Conservation (phyloP, 2,113 vertebrate genomes). For the Corythaixoides concolor region DNA sequence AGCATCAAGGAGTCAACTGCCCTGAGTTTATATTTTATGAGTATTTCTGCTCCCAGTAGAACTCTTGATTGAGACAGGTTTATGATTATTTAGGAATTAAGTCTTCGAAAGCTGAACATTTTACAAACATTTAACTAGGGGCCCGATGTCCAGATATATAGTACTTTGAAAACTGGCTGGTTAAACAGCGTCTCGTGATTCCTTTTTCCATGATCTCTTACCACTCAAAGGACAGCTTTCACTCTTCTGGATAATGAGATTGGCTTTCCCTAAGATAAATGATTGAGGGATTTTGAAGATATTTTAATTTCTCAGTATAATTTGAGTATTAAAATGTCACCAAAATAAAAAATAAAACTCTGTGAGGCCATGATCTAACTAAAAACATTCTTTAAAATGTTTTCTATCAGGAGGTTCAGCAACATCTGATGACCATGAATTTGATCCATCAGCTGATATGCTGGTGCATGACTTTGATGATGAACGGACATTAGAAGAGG, state of each 20-base stretch:
- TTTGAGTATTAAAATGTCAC: not conserved
- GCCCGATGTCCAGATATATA: accelerated
- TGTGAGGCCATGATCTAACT: conserved; percentile 13
- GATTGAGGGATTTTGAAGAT: not conserved
- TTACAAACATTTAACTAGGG: not conserved
- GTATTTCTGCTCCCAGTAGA: not conserved
- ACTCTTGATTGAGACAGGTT: not conserved
- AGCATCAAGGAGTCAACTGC: not conserved
- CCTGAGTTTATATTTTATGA: not conserved
- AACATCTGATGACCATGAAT: conserved; percentile 93
- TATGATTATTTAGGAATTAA: not conserved
- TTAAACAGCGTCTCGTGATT: not conserved
- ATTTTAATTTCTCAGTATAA: not conserved
- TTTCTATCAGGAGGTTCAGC: conserved; percentile 84
- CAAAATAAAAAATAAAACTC: not conserved
- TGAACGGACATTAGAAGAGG: conserved; percentile 95
- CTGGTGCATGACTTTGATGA: conserved; percentile 98
- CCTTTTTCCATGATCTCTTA: not conserved
- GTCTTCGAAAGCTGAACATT: not conserved
- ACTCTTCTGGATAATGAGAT: not conserved
- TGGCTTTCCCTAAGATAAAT: not conserved
- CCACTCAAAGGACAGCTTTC: not conserved
- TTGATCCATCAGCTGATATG: conserved; percentile 97
- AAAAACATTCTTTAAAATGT: conserved; percentile 56
- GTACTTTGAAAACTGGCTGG: not conserved